Evolutionary conservation across 2,888 invertebrate species (phyloP).

Genomic region (Morpho achilles): DNA sequence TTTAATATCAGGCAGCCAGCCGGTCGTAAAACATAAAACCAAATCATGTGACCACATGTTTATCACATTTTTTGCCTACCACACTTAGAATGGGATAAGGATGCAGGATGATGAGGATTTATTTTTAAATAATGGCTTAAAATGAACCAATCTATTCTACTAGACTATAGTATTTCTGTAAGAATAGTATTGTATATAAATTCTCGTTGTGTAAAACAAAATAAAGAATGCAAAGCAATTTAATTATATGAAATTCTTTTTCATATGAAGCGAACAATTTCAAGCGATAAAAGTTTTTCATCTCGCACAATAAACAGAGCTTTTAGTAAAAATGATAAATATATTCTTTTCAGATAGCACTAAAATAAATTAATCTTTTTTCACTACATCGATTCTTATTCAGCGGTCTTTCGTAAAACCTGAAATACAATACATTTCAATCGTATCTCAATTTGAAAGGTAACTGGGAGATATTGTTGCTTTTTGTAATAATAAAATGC

Average conservation of each 20-base stretch:
- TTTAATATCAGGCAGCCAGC: too few relatives aligned
- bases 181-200: too few relatives aligned
- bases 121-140: too few relatives aligned
- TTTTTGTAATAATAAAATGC: constrained; percentile 6
- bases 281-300: constrained; percentile 5
- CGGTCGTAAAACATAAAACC: too few relatives aligned
- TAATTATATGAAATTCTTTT: constrained; percentile 1
- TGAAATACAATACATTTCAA: constrained; percentile 33
- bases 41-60: too few relatives aligned
- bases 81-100: too few relatives aligned
- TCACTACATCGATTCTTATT: constrained; percentile 45
- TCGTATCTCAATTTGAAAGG: constrained; percentile 49
- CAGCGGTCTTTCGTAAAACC: constrained; percentile 41
- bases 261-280: background rate
- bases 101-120: too few relatives aligned
- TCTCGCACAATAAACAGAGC: constrained; percentile 17
- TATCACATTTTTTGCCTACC: too few relatives aligned
- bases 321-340: constrained; percentile 27
- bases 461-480: constrained; percentile 30
- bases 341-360: constrained; percentile 37
- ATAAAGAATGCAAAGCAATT: background rate
- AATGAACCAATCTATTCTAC: too few relatives aligned
- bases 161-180: too few relatives aligned
- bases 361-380: constrained; percentile 54
- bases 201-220: background rate